These are phyloP conservation scores for Struthidea cinerea DNA, from an alignment of 2,113 vertebrate genomes.

Conservation along the genomic window DNA sequence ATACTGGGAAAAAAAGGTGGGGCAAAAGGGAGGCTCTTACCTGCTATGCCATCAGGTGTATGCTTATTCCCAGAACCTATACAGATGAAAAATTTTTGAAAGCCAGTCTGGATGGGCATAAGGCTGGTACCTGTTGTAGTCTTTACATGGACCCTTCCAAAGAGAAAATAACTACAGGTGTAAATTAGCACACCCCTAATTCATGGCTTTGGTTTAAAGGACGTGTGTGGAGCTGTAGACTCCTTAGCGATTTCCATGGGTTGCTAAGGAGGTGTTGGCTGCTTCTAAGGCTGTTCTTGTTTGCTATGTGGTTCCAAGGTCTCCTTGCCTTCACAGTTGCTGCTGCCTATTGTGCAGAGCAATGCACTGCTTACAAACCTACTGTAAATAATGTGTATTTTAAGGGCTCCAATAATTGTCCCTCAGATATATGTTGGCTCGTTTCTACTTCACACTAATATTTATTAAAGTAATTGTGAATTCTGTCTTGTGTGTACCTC, in stretches of 20 bases:
- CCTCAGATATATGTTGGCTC: neutral
- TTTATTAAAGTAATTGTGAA: slow-evolving; percentile 40
- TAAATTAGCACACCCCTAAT: neutral
- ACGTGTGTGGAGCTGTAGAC: neutral
- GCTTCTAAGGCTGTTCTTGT: neutral
- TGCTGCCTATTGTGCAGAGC: neutral
- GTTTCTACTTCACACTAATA: neutral
- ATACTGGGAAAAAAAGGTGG: neutral
- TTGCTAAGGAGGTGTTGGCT: neutral
- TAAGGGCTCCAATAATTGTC: slow-evolving; percentile 7
- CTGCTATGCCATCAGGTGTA: neutral
- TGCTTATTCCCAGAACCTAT: neutral
- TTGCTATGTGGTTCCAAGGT: neutral
- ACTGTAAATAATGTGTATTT: slow-evolving; percentile 18
- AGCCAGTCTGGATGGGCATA: neutral
- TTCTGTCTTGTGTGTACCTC: neutral
- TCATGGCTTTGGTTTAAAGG: neutral
- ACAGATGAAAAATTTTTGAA: neutral
- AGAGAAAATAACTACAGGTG: neutral
- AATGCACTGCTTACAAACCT: neutral
- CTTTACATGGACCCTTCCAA: neutral
- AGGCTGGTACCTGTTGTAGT: neutral
- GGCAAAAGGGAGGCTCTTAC: neutral
- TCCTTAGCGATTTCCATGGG: neutral
- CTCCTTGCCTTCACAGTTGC: neutral